These are phyloP conservation scores for Sminthurinus signatus DNA, from an alignment of 1,140 invertebrate genomes.

Conservation along the genomic window DNA sequence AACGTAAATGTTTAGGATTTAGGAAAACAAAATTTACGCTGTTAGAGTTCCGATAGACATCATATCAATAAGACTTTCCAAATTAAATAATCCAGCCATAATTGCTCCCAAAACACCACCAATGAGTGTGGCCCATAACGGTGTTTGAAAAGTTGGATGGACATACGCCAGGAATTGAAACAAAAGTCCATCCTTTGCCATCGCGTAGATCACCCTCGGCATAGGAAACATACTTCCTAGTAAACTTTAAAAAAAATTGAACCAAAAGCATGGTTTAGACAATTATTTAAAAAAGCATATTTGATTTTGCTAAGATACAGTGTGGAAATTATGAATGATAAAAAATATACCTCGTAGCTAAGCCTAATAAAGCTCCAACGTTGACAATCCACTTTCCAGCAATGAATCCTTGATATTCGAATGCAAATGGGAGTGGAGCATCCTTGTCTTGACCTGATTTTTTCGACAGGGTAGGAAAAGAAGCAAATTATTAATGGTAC, in stretches of 20 bases:
- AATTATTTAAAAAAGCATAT: no score
- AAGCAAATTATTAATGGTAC: no score
- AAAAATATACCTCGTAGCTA: no score
- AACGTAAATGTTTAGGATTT: no score
- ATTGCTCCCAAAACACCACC: constrained; percentile 55
- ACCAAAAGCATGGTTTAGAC: no score
- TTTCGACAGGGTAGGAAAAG: no score
- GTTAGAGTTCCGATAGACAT: constrained; percentile 91
- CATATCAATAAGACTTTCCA: constrained; percentile 84
- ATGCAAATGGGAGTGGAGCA: constrained; percentile 53
- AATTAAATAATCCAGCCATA: constrained; percentile 80
- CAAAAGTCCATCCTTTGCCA: constrained; percentile 79
- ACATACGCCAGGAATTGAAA: constrained; percentile 67
- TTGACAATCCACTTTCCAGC: constrained; percentile 51
- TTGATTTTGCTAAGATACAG: no score
- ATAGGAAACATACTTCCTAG: constrained; percentile 65
- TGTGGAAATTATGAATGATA: no score
- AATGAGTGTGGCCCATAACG: constrained; percentile 69
- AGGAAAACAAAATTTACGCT: no score
- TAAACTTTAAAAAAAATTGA: no score
- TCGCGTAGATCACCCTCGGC: constrained; percentile 80
- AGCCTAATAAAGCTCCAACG: constrained; percentile 51
- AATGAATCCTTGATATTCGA: constrained; percentile 47
- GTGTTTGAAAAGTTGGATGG: constrained; percentile 67
- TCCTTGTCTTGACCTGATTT: constrained; percentile 48